Percentiles rank a stretch among this genome's conserved stretches.
Evolutionary conservation across 2,113 vertebrate genomes (phyloP).

Genomic region (Xyrauchen texanus): DNA sequence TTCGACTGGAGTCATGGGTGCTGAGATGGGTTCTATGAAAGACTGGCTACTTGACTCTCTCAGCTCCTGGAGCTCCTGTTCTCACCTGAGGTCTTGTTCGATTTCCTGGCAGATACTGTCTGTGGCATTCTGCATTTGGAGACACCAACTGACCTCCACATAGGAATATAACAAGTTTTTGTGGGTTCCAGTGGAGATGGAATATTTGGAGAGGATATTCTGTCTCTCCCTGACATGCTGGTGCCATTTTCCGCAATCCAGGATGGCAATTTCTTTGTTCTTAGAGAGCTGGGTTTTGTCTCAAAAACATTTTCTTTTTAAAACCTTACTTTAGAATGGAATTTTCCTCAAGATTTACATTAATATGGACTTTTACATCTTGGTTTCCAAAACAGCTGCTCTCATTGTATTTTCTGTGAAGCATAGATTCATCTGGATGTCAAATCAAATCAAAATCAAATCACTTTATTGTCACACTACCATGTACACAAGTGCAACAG

Average conservation of each 20-base stretch:
- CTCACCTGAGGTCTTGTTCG: conserved; percentile 76
- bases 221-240: conserved; percentile 9
- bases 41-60: conserved; percentile 57
- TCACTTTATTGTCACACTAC: too few species aligned
- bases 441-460: too few species aligned
- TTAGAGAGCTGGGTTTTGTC: neutral
- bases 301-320: conserved; percentile 12
- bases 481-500: too few species aligned
- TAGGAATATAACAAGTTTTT: too few species aligned
- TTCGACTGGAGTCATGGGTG: too few species aligned
- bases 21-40: neutral
- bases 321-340: conserved; percentile 5
- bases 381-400: neutral
- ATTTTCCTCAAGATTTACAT: neutral
- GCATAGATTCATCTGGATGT: conserved; percentile 58
- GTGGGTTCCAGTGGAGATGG: too few species aligned
- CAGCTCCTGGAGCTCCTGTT: conserved; percentile 80
- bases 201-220: neutral
- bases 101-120: conserved; percentile 85
- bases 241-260: conserved; percentile 23
- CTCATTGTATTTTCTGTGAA: conserved; percentile 5
- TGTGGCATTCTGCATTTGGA: neutral
- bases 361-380: neutral
- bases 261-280: conserved; percentile 8
- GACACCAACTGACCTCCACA: too few species aligned